Conservation (phyloP, 2,113 vertebrate species). For the Lophochroa leadbeateri region DNA sequence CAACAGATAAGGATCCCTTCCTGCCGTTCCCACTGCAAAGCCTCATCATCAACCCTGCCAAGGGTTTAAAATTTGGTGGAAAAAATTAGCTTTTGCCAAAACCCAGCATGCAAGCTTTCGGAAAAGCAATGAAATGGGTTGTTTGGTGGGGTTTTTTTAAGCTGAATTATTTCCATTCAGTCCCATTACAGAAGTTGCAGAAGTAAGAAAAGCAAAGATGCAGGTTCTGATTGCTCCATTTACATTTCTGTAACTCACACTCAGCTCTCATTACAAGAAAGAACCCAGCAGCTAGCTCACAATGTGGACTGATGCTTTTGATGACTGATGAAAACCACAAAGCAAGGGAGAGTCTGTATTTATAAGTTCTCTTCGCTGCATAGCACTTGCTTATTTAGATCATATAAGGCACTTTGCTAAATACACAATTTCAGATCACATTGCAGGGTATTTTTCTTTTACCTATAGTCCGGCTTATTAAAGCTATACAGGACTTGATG, state of each 20-base stretch:
- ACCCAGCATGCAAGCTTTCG: not conserved
- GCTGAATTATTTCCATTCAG: constrained; percentile 14
- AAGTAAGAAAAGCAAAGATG: constrained; percentile 30
- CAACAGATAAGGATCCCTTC: not conserved
- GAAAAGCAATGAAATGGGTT: not conserved
- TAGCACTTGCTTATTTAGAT: not conserved
- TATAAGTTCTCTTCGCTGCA: not conserved
- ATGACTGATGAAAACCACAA: constrained; percentile 40
- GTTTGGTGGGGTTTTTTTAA: not conserved
- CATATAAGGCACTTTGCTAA: not conserved
- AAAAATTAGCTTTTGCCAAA: constrained; percentile 11
- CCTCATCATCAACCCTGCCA: not conserved
- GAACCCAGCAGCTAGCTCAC: constrained; percentile 17
- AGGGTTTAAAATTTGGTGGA: not conserved
- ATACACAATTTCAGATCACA: not conserved
- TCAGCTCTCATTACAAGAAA: constrained; percentile 26
- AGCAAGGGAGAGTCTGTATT: not conserved
- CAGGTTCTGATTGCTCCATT: constrained; percentile 47
- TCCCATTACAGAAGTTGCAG: constrained; percentile 12
- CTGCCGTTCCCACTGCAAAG: not conserved
- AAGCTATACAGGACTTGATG: not conserved
- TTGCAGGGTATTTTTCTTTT: not conserved
- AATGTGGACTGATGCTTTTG: constrained; percentile 37
- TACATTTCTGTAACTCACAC: constrained; percentile 45
- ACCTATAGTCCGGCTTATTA: not conserved